A percentile compares a stretch with the other conserved stretches of the same genome.
Evolutionary conservation across 2,888 invertebrate species (phyloP).

Genomic region (Syrphus vitripennis): DNA sequence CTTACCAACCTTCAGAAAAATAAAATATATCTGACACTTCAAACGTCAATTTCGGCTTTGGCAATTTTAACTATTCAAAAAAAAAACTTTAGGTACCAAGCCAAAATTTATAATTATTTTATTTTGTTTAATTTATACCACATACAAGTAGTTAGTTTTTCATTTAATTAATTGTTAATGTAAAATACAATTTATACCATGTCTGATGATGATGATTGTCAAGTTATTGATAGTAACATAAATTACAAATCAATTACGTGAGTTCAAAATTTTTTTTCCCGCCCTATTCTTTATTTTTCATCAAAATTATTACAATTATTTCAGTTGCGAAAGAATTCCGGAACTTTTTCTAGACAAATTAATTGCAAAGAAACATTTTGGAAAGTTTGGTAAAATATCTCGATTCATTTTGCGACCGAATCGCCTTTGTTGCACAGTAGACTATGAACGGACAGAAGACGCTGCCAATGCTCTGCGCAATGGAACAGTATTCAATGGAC

Average conservation of each 20-base stretch:
- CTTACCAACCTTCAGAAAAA: not conserved
- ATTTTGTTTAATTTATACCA: slow-evolving; percentile 19
- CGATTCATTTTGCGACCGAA: slow-evolving; percentile 86
- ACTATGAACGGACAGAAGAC: slow-evolving; percentile 85
- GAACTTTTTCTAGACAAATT: slow-evolving; percentile 84
- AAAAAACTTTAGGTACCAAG: slow-evolving; percentile 10
- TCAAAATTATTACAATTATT: not conserved
- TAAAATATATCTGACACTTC: slow-evolving; percentile 30
- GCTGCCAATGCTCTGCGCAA: slow-evolving; percentile 84
- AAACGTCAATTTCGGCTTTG: slow-evolving; percentile 12
- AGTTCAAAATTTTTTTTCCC: slow-evolving; percentile 30
- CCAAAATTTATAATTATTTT: slow-evolving; percentile 8
- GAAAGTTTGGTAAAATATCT: slow-evolving; percentile 87
- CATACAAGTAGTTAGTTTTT: not conserved
- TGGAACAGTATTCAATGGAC: slow-evolving; percentile 84
- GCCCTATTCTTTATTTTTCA: not conserved
- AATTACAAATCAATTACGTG: slow-evolving; percentile 77
- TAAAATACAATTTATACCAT: slow-evolving; percentile 40
- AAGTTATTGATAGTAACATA: slow-evolving; percentile 67
- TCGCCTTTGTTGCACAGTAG: slow-evolving; percentile 86
- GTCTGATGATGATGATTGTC: slow-evolving; percentile 66
- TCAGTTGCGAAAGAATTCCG: slow-evolving; percentile 86
- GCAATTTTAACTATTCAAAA: not conserved
- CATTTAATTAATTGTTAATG: slow-evolving; percentile 11
- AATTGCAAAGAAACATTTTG: slow-evolving; percentile 86